Evolutionary conservation across 2,888 invertebrate genomes (phyloP).

Genomic region (Acleris emargana): DNA sequence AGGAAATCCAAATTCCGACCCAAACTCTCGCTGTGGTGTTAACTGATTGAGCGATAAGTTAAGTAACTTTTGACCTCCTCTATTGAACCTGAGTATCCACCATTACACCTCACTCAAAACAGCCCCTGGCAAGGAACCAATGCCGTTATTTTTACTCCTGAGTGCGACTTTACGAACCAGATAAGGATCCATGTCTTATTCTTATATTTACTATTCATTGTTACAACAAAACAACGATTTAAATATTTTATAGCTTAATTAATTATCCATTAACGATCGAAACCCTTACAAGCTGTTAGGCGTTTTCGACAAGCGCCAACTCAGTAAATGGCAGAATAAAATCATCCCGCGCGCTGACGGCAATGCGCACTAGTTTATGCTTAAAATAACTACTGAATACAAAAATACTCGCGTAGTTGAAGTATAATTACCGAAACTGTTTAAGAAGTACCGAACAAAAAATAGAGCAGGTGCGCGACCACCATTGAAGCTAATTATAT

Average conservation of each 20-base stretch:
- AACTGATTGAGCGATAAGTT: no score
- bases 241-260: conserved; percentile 4
- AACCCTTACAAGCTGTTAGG: conserved; percentile 21
- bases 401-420: conserved; percentile 17
- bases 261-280: conserved; percentile 7
- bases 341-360: conserved; percentile 18
- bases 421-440: conserved; percentile 38
- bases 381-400: conserved; percentile 13
- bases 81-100: no score
- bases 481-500: conserved; percentile 51
- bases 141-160: no score
- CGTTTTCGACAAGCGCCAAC: conserved; percentile 23
- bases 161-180: no score
- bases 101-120: no score
- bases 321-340: conserved; percentile 30
- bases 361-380: conserved; percentile 1
- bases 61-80: no score
- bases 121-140: no score
- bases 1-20: no score
- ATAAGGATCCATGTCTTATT: no score
- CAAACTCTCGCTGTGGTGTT: no score
- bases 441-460: conserved; percentile 43
- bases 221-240: background rate
- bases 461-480: conserved; percentile 52
- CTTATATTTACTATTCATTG: no score